Evolutionary conservation across 1,140 invertebrate species (phyloP).

Genomic region (Zaprionus lachaisei): DNA sequence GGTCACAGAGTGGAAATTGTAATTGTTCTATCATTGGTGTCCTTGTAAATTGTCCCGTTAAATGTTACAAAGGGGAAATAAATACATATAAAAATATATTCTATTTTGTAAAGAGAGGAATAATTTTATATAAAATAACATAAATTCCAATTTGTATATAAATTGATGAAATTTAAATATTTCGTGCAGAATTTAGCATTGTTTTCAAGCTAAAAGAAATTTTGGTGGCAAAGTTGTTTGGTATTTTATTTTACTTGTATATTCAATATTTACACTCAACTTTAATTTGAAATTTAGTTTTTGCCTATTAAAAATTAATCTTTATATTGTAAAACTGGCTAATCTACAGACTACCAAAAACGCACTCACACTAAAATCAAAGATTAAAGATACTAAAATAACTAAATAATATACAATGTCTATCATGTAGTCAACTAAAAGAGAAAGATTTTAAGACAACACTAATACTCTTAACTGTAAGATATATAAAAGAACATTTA

Average conservation of each 20-base stretch:
- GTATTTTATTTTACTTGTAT: not conserved
- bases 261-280: not conserved
- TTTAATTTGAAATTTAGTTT: not conserved
- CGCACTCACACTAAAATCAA: conserved; percentile 35
- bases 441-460: conserved; percentile 13
- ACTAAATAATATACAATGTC: conserved; percentile 28
- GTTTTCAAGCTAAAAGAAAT: not conserved
- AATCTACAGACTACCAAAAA: conserved; percentile 36
- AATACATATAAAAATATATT: conserved; percentile 33
- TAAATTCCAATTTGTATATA: not conserved
- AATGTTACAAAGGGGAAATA: conserved; percentile 8
- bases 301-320: conserved; percentile 7
- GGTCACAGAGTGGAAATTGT: conserved; percentile 26
- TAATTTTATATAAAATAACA: not conserved
- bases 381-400: conserved; percentile 10
- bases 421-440: conserved; percentile 15
- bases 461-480: conserved; percentile 28
- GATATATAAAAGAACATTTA: conserved; percentile 30
- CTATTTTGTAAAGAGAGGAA: not conserved
- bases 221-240: conserved; percentile 2
- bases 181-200: not conserved
- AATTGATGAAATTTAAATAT: not conserved
- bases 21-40: conserved; percentile 23
- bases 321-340: conserved; percentile 30
- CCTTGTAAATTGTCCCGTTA: conserved; percentile 37